phyloP scores from a whole-genome alignment of 2,797 vertebrate genomes.

The Artibeus jamaicensis region DNA sequence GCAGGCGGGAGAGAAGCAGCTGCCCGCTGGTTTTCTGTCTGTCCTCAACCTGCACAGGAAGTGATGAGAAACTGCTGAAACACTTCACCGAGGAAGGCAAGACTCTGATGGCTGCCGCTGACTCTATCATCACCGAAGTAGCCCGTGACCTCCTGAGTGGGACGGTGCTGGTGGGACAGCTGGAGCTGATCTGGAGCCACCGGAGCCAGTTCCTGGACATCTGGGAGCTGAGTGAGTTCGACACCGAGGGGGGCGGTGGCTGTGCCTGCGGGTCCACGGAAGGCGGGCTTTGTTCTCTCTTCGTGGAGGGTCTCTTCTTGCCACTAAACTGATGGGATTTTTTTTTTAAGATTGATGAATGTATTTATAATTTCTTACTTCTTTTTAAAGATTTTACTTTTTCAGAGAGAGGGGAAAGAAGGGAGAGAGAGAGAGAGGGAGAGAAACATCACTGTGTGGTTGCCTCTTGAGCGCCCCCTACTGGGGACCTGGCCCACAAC shows the following conservation, averaged over 20 bases:
- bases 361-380: not conserved
- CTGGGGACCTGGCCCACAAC: no score
- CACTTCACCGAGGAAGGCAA: slow-evolving; percentile 83
- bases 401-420: no score
- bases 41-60: slow-evolving; percentile 78
- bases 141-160: slow-evolving; percentile 76
- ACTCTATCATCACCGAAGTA: slow-evolving; percentile 82
- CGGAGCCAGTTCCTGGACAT: slow-evolving; percentile 81
- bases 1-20: rapidly evolving
- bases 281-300: not conserved
- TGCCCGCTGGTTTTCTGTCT: rapidly evolving
- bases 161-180: slow-evolving; percentile 80
- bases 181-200: slow-evolving; percentile 83
- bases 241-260: not conserved
- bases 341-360: not conserved
- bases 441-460: no score
- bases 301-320: not conserved
- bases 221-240: slow-evolving; percentile 86
- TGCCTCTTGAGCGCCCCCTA: no score
- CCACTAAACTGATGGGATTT: not conserved
- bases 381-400: no score
- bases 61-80: slow-evolving; percentile 80
- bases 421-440: no score
- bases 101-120: slow-evolving; percentile 80
- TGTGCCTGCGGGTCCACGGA: no score